phyloP scores from a whole-genome alignment of 2,113 vertebrate species.

The Eleginops maclovinus region DNA sequence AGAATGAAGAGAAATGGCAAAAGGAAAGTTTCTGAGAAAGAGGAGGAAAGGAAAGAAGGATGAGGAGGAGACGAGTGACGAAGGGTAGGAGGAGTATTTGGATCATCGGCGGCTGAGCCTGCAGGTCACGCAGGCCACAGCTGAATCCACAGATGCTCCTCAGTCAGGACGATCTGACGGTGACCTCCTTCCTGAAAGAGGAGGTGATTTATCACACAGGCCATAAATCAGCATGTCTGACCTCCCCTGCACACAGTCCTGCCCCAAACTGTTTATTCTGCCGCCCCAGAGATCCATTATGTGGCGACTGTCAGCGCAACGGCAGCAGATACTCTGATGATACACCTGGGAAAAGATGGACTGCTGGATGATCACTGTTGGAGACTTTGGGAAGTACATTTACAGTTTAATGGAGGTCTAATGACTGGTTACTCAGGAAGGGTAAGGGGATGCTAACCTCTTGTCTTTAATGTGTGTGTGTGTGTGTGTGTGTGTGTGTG shows the following conservation, averaged over 20 bases:
- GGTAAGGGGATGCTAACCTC: neutral
- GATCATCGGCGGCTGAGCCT: constrained; percentile 44
- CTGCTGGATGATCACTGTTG: neutral
- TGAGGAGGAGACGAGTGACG: constrained; percentile 47
- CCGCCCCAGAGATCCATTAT: constrained; percentile 71
- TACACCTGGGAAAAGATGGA: constrained; percentile 28
- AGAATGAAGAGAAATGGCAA: constrained; percentile 35
- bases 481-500: too few species aligned
- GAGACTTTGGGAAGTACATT: neutral
- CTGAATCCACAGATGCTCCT: constrained; percentile 82
- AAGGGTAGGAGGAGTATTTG: constrained; percentile 17
- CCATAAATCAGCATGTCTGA: constrained; percentile 80
- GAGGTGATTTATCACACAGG: constrained; percentile 78
- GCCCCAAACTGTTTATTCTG: constrained; percentile 75
- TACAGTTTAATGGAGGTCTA: neutral
- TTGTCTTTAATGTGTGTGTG: too few species aligned
- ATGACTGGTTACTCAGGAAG: neutral
- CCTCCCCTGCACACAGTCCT: constrained; percentile 72
- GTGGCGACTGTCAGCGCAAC: constrained; percentile 43
- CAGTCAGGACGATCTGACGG: constrained; percentile 64
- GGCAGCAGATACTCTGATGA: constrained; percentile 55
- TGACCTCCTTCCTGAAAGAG: constrained; percentile 72
- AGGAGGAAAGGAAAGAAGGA: constrained; percentile 30
- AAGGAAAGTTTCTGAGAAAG: neutral
- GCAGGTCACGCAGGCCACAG: constrained; percentile 77